Base-by-base conservation (phyloP, 2,113 vertebrate species). In the Cephalopholis sonnerati region DNA sequence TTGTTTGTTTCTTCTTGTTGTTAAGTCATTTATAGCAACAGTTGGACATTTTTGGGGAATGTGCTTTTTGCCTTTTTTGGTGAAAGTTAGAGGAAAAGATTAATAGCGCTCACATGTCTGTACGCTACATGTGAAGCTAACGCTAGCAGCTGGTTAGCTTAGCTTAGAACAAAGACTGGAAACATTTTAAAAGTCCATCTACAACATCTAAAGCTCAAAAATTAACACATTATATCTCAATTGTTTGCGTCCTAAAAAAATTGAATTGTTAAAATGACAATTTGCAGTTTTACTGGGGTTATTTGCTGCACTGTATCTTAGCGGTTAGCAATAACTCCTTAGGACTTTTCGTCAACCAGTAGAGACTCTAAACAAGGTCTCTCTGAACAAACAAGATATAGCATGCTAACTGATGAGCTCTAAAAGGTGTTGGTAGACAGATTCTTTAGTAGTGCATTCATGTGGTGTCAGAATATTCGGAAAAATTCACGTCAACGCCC, bases 1-100 rank as follows among this genome's bases (percentile, higher is more conserved):
- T 24, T 58, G 9, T 29, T 79, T 44, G 44, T 63, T 86, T 73
- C 32, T 2, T 32, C 39, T 61, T 27, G 27, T 67, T 76, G 46
- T 66, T 77, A 27, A 16, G 41, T 65, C 6, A n/a, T 65, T 65
- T 74, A 22, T 27, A 46, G 51, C 11, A 55, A 66, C 50, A 57
- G 27, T 57, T 55, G 3, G 1, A 55, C 6, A 48, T 44, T 41
- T n/a, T 32, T 27, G 32, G 6, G 54, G 51, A 51, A 61, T 22
- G 4, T 3, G 7, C 7, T 32, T 13, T 9, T 44, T 67, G 32
- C 16, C 44, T 17, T 66, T 68, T 32, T 29, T 41, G 12, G 22
- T 11, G 13, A 17, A 5, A 48, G 32, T 48, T 50, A 25, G 16
- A 65, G 2, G 0, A 27, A 7, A 36, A 10, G 27, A 58, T 39